A percentile compares a stretch with the other conserved stretches of the same genome.
phyloP scores from a whole-genome alignment of 2,888 invertebrate genomes.

The Drosophila subquinaria region DNA sequence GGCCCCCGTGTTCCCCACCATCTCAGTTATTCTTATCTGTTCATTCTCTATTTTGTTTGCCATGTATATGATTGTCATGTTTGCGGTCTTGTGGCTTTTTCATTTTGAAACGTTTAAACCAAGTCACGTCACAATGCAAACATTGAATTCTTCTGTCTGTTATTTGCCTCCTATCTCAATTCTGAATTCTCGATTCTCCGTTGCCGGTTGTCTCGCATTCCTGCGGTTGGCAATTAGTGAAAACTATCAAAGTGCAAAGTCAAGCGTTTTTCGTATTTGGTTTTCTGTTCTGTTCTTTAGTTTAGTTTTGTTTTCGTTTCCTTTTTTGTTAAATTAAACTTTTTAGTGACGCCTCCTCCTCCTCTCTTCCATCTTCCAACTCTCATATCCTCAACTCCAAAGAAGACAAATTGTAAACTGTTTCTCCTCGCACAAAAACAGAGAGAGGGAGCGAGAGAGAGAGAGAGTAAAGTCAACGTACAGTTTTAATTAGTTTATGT shows the following conservation, averaged over 20 bases:
- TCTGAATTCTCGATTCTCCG: background rate
- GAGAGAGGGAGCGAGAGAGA: too few species aligned
- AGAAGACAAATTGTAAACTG: slow-evolving; percentile 46
- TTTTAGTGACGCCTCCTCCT: background rate
- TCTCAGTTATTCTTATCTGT: background rate
- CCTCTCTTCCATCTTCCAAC: background rate
- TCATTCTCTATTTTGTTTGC: slow-evolving; percentile 21
- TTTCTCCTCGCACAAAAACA: background rate
- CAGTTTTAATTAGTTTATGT: slow-evolving; percentile 63
- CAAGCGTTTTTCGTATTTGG: slow-evolving; percentile 17
- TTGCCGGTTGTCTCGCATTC: background rate
- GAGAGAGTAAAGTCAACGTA: slow-evolving; percentile 19
- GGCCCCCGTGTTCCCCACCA: background rate
- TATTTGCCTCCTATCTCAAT: background rate
- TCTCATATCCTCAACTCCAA: background rate
- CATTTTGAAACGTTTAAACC: slow-evolving; percentile 26
- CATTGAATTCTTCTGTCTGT: background rate
- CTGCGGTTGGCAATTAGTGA: slow-evolving; percentile 40
- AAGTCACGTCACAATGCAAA: slow-evolving; percentile 18
- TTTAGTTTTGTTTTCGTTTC: background rate
- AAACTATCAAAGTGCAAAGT: slow-evolving; percentile 28
- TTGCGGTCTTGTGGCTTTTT: slow-evolving; percentile 48
- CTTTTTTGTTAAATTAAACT: slow-evolving; percentile 12
- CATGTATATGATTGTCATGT: slow-evolving; percentile 61
- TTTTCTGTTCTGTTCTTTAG: slow-evolving; percentile 6